Evolutionary conservation across 1,140 invertebrate species (phyloP).

Genomic region (Eulimnadia texana): DNA sequence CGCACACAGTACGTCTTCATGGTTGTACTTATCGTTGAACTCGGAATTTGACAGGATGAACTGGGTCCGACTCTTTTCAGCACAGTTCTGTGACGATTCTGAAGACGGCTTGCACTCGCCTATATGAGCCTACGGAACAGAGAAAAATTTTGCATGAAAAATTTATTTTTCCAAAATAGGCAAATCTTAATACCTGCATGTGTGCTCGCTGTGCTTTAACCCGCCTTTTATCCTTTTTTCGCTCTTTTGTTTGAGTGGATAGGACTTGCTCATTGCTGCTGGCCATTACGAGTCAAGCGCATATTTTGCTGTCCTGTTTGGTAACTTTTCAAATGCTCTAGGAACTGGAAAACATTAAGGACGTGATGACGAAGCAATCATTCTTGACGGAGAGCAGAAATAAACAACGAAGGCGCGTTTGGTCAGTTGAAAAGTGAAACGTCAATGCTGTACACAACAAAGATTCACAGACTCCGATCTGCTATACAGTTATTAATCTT

Average conservation of each 20-base stretch:
- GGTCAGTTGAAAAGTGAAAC: background rate
- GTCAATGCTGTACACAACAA: background rate
- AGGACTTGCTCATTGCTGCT: constrained; percentile 9
- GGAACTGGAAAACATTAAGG: no score
- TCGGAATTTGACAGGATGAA: background rate
- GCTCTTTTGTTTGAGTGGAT: background rate
- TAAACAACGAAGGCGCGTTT: no score
- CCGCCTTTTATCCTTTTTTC: background rate
- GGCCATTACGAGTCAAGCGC: constrained; percentile 3
- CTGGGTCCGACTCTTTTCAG: background rate
- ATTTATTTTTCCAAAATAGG: background rate
- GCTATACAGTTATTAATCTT: no score
- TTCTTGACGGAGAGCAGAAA: no score
- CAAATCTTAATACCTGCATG: constrained; percentile 1
- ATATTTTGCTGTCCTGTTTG: background rate
- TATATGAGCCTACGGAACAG: background rate
- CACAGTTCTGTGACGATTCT: background rate
- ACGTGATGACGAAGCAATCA: no score
- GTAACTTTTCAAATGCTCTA: no score
- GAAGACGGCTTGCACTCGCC: background rate
- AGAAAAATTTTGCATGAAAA: background rate
- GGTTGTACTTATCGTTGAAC: background rate
- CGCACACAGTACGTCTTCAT: background rate
- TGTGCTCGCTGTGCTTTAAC: constrained; percentile 1
- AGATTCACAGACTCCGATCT: no score